phyloP scores from a whole-genome alignment of 2,888 invertebrate genomes.

The Aelia acuminata region DNA sequence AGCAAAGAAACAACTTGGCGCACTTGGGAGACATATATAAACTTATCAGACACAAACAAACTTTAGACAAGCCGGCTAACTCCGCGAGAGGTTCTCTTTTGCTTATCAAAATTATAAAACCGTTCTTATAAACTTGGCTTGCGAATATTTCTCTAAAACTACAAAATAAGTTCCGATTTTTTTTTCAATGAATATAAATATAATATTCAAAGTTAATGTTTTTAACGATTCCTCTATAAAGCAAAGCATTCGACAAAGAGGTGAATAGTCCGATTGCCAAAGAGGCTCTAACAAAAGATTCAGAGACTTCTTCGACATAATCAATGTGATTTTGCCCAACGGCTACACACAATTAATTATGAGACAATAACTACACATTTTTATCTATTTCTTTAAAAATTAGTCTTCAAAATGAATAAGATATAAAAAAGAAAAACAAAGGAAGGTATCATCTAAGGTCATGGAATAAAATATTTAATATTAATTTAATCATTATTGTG shows the following conservation, averaged over 20 bases:
- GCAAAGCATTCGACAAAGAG: not conserved
- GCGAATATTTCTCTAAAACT: not conserved
- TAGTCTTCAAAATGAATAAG: no score
- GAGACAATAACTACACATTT: no score
- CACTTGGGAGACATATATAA: not conserved
- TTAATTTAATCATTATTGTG: no score
- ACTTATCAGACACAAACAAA: slow-evolving; percentile 29
- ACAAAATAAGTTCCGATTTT: not conserved
- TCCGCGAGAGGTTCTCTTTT: not conserved
- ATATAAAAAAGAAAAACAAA: no score
- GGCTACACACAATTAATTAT: no score
- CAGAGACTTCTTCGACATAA: no score
- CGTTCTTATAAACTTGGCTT: not conserved
- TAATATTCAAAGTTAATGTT: not conserved
- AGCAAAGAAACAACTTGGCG: not conserved
- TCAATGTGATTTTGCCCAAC: no score
- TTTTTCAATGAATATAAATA: not conserved
- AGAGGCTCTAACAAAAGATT: not conserved
- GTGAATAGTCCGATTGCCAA: not conserved
- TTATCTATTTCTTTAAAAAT: no score
- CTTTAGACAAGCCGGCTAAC: not conserved
- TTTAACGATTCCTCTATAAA: not conserved
- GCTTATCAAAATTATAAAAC: not conserved
- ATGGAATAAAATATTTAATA: no score
- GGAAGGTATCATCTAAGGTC: no score